Evolutionary conservation across 2,888 invertebrate genomes (phyloP).

Genomic region (Ischnus inquisitorius): DNA sequence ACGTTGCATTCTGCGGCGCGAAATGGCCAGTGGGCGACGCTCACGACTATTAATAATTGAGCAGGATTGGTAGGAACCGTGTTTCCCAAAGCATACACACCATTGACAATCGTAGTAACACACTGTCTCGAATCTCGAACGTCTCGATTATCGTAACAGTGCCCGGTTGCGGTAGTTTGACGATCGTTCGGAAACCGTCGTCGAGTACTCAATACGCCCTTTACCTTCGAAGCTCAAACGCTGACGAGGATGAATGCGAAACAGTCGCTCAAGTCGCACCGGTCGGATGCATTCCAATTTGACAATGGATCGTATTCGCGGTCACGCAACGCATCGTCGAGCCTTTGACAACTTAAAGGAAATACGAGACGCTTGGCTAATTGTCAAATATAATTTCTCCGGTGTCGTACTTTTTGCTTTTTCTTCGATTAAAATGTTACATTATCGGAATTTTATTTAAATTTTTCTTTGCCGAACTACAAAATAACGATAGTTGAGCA

Average conservation of each 20-base stretch:
- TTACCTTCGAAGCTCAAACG: not conserved
- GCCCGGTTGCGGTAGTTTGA: too few species aligned
- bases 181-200: too few species aligned
- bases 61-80: slow-evolving; percentile 30
- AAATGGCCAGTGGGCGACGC: slow-evolving; percentile 37
- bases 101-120: slow-evolving; percentile 32
- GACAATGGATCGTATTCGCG: not conserved
- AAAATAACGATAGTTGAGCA: not conserved
- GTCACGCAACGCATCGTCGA: slow-evolving; percentile 3
- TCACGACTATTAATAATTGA: slow-evolving; percentile 75
- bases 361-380: not conserved
- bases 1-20: slow-evolving; percentile 63
- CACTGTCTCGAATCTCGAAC: not conserved
- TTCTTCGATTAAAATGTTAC: not conserved
- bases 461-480: not conserved
- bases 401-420: not conserved
- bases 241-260: not conserved
- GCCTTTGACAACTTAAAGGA: slow-evolving; percentile 13
- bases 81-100: slow-evolving; percentile 40
- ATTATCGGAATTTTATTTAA: not conserved
- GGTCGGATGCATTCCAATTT: slow-evolving; percentile 19
- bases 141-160: not conserved
- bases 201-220: not conserved
- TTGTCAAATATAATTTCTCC: not conserved
- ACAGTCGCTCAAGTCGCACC: not conserved